phyloP scores from a whole-genome alignment of 2,113 vertebrate genomes.

The Noturus placidus region DNA sequence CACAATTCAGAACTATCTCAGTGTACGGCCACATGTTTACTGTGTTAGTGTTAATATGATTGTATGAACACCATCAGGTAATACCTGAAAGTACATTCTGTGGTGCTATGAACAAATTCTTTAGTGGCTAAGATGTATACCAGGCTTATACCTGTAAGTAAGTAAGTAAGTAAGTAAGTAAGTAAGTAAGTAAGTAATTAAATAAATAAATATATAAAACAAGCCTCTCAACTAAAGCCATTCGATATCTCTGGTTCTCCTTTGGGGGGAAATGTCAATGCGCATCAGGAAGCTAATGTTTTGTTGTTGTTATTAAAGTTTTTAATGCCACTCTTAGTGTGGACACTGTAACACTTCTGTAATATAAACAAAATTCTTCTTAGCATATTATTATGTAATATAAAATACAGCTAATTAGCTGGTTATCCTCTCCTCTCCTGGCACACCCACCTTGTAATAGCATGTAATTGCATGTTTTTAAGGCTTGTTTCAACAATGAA shows the following conservation, averaged over 20 bases:
- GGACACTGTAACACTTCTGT: background rate
- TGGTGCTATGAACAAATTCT: background rate
- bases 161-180: no score
- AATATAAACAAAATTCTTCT: background rate
- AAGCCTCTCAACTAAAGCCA: background rate
- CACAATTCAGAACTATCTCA: background rate
- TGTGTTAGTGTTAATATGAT: background rate
- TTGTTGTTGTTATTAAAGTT: constrained; percentile 3
- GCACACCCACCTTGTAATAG: background rate
- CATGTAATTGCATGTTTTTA: background rate
- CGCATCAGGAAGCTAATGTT: background rate
- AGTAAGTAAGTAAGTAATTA: no score
- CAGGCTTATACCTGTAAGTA: no score
- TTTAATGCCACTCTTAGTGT: constrained; percentile 6
- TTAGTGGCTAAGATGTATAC: background rate
- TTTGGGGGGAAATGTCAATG: constrained; percentile 10
- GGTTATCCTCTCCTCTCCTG: background rate
- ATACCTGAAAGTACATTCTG: background rate
- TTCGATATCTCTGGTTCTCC: constrained; percentile 14
- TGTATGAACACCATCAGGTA: background rate
- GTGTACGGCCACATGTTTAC: background rate
- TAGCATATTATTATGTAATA: background rate
- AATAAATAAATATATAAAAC: background rate
- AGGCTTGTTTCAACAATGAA: background rate
- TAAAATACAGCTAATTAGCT: background rate